Percentiles rank a stretch among this genome's conserved stretches.
These are phyloP conservation scores for Agonopterix arenella DNA, from an alignment of 2,888 invertebrate genomes.

Conservation along the genomic window DNA sequence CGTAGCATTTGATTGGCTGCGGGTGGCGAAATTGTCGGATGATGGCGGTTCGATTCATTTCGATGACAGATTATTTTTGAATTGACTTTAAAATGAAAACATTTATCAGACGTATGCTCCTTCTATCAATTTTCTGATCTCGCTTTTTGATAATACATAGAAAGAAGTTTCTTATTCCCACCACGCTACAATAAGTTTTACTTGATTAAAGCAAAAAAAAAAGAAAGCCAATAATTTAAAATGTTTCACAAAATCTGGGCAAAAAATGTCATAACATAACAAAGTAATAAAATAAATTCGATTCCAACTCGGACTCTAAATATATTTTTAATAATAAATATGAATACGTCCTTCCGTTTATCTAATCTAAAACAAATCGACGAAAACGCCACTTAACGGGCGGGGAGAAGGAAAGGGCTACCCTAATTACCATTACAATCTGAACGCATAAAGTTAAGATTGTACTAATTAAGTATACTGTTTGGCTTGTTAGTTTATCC, in stretches of 20 bases:
- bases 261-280: neutral
- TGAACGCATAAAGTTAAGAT: constrained; percentile 68
- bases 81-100: constrained; percentile 15
- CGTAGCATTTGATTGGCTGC: constrained; percentile 69
- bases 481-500: constrained; percentile 42
- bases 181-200: neutral
- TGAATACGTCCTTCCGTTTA: constrained; percentile 15
- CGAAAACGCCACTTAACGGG: constrained; percentile 60
- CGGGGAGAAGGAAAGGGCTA: constrained; percentile 29
- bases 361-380: constrained; percentile 68
- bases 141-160: neutral
- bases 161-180: neutral
- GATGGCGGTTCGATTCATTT: constrained; percentile 66
- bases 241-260: neutral
- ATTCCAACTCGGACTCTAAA: constrained; percentile 13
- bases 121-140: constrained; percentile 19
- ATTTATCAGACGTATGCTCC: constrained; percentile 6
- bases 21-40: constrained; percentile 70
- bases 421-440: constrained; percentile 68
- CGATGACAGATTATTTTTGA: constrained; percentile 68
- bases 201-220: neutral
- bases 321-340: constrained; percentile 28
- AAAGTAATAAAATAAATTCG: neutral
- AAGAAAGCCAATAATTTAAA: neutral
- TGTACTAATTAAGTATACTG: constrained; percentile 65